Percentiles rank a stretch among this genome's conserved stretches.
These are phyloP conservation scores for Erythrocercus mccallii DNA, from an alignment of 2,113 vertebrate genomes.

Conservation along the genomic window DNA sequence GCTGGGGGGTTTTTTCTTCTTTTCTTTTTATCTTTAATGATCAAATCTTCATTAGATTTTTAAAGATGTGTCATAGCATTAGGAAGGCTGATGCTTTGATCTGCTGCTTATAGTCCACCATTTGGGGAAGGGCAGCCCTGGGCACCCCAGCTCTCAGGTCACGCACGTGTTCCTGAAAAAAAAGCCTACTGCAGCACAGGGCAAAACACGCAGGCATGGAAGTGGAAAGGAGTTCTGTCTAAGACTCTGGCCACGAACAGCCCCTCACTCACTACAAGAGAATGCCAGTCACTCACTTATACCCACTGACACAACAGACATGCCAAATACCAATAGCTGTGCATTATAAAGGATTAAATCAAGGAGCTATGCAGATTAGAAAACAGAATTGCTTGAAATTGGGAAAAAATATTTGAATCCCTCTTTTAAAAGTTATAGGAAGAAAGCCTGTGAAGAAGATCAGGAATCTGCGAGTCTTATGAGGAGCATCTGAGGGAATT, in stretches of 20 bases:
- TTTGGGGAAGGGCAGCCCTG: neutral
- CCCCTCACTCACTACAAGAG: accelerated
- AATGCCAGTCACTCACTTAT: neutral
- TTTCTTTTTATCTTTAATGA: neutral
- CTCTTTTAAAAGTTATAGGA: neutral
- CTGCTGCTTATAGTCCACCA: neutral
- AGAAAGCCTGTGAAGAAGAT: neutral
- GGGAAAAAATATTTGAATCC: neutral
- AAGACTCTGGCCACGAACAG: neutral
- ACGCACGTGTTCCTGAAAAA: accelerated
- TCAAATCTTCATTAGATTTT: neutral
- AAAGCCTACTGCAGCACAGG: accelerated
- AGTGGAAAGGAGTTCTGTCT: neutral
- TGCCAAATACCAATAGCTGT: neutral
- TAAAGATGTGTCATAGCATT: neutral
- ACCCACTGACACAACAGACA: neutral
- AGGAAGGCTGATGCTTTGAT: neutral
- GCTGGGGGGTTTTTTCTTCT: neutral
- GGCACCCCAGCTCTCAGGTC: neutral
- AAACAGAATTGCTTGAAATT: neutral
- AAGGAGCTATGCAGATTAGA: neutral
- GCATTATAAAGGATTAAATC: neutral
- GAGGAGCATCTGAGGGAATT: neutral
- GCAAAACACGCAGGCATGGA: neutral
- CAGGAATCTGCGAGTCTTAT: neutral